Evolutionary conservation across 2,888 invertebrate genomes (phyloP).

Genomic region (Torymus texanus): DNA sequence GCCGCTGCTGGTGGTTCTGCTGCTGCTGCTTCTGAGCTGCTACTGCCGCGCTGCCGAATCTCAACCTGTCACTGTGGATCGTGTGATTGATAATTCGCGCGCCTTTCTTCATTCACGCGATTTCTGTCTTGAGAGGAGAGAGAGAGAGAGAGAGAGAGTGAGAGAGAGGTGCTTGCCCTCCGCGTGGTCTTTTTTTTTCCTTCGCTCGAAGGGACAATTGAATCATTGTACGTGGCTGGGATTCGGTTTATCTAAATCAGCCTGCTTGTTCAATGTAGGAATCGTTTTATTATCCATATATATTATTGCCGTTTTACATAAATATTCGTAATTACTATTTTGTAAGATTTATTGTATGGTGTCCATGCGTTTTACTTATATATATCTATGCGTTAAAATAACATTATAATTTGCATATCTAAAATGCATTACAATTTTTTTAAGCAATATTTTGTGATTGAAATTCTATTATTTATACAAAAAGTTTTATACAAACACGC

Average conservation of each 20-base stretch:
- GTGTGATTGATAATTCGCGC: slow-evolving; percentile 69
- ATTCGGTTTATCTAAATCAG: slow-evolving; percentile 5
- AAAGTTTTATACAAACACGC: too few species aligned
- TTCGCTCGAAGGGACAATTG: slow-evolving; percentile 37
- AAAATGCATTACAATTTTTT: too few species aligned
- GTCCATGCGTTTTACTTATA: neutral
- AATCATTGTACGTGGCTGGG: slow-evolving; percentile 22
- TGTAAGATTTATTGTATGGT: neutral
- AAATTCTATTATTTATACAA: too few species aligned
- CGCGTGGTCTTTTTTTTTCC: neutral
- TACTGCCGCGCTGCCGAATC: slow-evolving; percentile 68
- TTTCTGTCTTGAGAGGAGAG: slow-evolving; percentile 24
- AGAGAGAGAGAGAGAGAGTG: neutral
- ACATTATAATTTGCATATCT: too few species aligned
- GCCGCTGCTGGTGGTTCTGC: slow-evolving; percentile 4
- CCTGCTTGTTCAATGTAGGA: too few species aligned
- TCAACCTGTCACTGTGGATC: slow-evolving; percentile 66
- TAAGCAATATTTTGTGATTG: too few species aligned
- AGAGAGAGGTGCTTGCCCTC: neutral
- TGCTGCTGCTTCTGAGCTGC: slow-evolving; percentile 48
- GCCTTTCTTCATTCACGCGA: slow-evolving; percentile 62
- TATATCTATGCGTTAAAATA: too few species aligned
- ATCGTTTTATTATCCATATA: too few species aligned
- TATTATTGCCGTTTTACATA: too few species aligned
- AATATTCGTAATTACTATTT: neutral